These are phyloP conservation scores for Nyleta sp. DNA, from an alignment of 2,888 invertebrate species.

Conservation along the genomic window DNA sequence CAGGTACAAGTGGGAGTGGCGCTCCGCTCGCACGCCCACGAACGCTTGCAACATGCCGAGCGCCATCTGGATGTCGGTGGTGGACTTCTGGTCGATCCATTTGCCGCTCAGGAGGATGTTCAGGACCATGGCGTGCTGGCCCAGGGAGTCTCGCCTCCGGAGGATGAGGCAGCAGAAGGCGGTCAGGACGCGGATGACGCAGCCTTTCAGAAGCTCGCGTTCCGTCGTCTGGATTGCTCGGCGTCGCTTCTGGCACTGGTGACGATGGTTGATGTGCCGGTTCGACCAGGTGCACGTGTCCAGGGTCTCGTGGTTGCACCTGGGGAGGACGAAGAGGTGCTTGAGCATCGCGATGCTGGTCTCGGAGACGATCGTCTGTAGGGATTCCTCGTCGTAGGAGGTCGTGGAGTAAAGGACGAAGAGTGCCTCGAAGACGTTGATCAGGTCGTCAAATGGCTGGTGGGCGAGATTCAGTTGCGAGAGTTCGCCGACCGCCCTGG, in stretches of 20 bases:
- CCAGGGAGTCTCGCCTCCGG: slow-evolving; percentile 54
- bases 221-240: slow-evolving; percentile 35
- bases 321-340: slow-evolving; percentile 34
- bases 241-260: slow-evolving; percentile 18
- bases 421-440: slow-evolving; percentile 53
- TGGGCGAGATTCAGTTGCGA: slow-evolving; percentile 51
- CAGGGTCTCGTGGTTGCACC: slow-evolving; percentile 5
- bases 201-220: slow-evolving; percentile 68
- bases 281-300: slow-evolving; percentile 2
- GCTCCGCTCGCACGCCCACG: slow-evolving; percentile 60
- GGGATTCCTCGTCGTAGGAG: slow-evolving; percentile 24
- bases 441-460: slow-evolving; percentile 59
- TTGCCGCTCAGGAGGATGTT: slow-evolving; percentile 72
- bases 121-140: slow-evolving; percentile 69
- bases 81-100: slow-evolving; percentile 67
- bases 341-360: slow-evolving; percentile 47
- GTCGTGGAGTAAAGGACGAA: slow-evolving; percentile 47
- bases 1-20: slow-evolving; percentile 70
- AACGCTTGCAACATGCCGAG: slow-evolving; percentile 78
- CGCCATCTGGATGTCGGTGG: slow-evolving; percentile 74
- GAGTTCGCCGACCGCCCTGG: slow-evolving; percentile 62
- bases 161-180: slow-evolving; percentile 71
- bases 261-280: slow-evolving; percentile 35
- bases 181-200: slow-evolving; percentile 71
- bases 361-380: slow-evolving; percentile 31